phyloP scores from a whole-genome alignment of 30 jellyfish, hydroid and myxozoan genomes.

The Chrysaora quinquecirrha region DNA sequence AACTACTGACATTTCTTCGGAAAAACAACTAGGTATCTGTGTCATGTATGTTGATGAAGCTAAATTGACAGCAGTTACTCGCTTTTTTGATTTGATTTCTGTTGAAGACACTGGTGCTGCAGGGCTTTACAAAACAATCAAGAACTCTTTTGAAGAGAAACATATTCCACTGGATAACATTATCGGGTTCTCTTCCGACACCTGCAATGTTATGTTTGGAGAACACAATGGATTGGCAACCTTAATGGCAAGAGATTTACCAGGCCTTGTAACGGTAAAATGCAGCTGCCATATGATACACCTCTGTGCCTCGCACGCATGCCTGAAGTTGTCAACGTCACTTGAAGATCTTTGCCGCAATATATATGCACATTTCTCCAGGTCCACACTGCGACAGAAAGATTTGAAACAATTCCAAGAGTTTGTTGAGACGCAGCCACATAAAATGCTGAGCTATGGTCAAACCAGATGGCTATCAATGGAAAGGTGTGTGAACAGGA shows the following conservation, averaged over 20 bases:
- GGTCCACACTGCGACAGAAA: constrained; percentile 36
- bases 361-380: constrained; percentile 36
- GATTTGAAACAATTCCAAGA: constrained; percentile 18
- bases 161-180: background rate
- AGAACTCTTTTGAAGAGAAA: background rate
- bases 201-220: constrained; percentile 24
- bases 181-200: constrained; percentile 6
- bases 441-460: constrained; percentile 45
- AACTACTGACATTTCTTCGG: background rate
- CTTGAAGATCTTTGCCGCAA: constrained; percentile 53
- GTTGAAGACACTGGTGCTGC: background rate
- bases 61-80: background rate
- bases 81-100: background rate
- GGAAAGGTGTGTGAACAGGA: constrained; percentile 30
- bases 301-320: constrained; percentile 59
- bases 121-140: constrained; percentile 1
- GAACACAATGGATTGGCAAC: background rate
- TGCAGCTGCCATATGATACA: constrained; percentile 51
- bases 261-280: constrained; percentile 24
- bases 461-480: constrained; percentile 62
- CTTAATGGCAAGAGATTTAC: constrained; percentile 15
- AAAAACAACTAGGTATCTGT: background rate
- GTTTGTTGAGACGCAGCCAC: constrained; percentile 45
- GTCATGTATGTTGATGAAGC: background rate
- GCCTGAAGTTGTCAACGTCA: constrained; percentile 53